These are phyloP conservation scores for Lasioglossum vierecki DNA, from an alignment of 2,888 invertebrate genomes.

Conservation along the genomic window DNA sequence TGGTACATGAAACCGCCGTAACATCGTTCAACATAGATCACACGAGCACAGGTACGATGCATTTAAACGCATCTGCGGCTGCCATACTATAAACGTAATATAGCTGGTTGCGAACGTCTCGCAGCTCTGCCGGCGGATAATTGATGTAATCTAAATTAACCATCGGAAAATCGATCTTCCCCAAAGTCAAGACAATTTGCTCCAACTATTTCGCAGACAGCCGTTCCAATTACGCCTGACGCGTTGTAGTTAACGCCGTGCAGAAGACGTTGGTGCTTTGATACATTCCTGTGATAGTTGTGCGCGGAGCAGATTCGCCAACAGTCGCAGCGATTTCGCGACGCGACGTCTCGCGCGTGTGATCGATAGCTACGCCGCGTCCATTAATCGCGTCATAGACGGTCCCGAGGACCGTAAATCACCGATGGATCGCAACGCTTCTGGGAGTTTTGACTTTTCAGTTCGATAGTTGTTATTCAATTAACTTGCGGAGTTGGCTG, in stretches of 20 bases:
- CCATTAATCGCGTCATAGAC: not conserved
- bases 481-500: not conserved
- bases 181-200: constrained; percentile 20
- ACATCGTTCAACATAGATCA: constrained; percentile 7
- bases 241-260: constrained; percentile 21
- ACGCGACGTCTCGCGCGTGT: not conserved
- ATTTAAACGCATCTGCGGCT: constrained; percentile 16
- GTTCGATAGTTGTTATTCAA: not conserved
- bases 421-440: not conserved
- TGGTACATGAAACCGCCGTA: constrained; percentile 7
- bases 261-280: not conserved
- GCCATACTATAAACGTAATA: not conserved
- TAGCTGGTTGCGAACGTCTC: not conserved
- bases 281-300: not conserved
- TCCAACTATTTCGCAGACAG: not conserved
- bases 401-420: not conserved
- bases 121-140: constrained; percentile 5
- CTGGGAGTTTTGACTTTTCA: constrained; percentile 4
- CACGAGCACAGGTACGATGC: not conserved
- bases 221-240: constrained; percentile 34
- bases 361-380: not conserved
- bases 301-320: not conserved
- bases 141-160: constrained; percentile 42
- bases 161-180: constrained; percentile 35
- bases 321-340: not conserved